Conservation (phyloP, 2,888 invertebrate genomes). For the Dermolepida albohirtum region DNA sequence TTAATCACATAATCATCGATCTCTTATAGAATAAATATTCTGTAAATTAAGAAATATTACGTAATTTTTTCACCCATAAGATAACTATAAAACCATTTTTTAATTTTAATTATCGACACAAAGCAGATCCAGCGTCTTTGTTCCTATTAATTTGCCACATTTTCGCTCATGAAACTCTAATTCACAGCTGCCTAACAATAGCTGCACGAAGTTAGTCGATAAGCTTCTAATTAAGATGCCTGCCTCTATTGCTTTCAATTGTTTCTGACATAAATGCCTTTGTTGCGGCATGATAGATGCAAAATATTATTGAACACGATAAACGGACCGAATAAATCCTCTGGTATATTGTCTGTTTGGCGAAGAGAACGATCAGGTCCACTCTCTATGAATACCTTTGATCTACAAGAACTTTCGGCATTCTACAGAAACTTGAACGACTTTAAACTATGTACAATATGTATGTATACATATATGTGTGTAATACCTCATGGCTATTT, state of each 20-base stretch:
- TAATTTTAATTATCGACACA: conserved; percentile 1
- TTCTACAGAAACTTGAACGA: not conserved
- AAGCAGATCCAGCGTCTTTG: conserved; percentile 18
- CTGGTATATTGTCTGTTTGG: conserved; percentile 7
- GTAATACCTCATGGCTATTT: too few species aligned
- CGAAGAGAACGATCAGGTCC: not conserved
- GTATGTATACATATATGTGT: too few species aligned
- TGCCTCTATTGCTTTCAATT: conserved; percentile 32
- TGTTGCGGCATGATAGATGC: conserved; percentile 32
- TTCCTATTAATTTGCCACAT: conserved; percentile 33
- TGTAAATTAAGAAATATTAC: too few species aligned
- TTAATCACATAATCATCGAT: too few species aligned
- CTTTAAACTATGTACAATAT: conserved; percentile 11
- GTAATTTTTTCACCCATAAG: too few species aligned
- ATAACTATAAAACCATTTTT: not conserved
- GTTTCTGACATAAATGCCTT: conserved; percentile 34
- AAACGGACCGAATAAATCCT: conserved; percentile 25
- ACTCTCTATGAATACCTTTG: conserved; percentile 12
- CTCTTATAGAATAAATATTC: too few species aligned
- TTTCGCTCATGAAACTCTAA: conserved; percentile 23
- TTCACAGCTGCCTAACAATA: conserved; percentile 19
- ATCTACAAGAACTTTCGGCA: conserved; percentile 12
- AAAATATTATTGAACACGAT: conserved; percentile 32
- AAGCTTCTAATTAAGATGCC: conserved; percentile 37
- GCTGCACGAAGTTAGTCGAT: conserved; percentile 19